Evolutionary conservation across 2,797 vertebrate genomes (phyloP).

Genomic region (Coilia nasus): DNA sequence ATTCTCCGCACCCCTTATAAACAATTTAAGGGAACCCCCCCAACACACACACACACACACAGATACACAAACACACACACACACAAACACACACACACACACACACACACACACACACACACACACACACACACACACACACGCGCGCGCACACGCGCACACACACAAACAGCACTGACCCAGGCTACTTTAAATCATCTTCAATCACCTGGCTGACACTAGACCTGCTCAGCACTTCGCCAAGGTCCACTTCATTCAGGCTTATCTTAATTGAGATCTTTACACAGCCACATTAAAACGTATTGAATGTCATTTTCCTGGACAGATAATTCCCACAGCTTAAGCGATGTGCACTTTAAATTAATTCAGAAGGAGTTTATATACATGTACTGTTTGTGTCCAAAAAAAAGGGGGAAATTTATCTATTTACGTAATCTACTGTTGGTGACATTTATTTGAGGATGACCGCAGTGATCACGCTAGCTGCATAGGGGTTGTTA

Average conservation of each 20-base stretch:
- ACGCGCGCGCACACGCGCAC: conserved; percentile 8
- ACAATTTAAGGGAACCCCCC: not conserved
- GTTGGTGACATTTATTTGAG: not conserved
- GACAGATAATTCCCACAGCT: not conserved
- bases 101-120: no score
- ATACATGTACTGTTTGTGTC: conserved; percentile 22
- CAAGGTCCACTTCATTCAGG: conserved; percentile 58
- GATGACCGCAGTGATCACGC: not conserved
- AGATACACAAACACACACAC: conserved; percentile 2
- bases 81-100: no score
- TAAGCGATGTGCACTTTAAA: conserved; percentile 48
- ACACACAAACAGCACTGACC: conserved; percentile 31
- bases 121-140: no score
- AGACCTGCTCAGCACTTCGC: conserved; percentile 53
- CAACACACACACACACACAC: conserved; percentile 16
- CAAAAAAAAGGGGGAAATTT: not conserved
- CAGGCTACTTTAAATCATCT: conserved; percentile 51
- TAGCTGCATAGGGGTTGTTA: not conserved
- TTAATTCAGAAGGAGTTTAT: conserved; percentile 51
- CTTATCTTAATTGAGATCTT: conserved; percentile 77
- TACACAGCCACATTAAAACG: conserved; percentile 54
- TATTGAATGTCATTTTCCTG: conserved; percentile 56
- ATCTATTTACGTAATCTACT: not conserved
- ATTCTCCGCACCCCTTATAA: not conserved
- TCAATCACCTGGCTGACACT: conserved; percentile 51